These are phyloP conservation scores for Zapornia atra DNA, from an alignment of 2,113 vertebrate species.

Conservation along the genomic window DNA sequence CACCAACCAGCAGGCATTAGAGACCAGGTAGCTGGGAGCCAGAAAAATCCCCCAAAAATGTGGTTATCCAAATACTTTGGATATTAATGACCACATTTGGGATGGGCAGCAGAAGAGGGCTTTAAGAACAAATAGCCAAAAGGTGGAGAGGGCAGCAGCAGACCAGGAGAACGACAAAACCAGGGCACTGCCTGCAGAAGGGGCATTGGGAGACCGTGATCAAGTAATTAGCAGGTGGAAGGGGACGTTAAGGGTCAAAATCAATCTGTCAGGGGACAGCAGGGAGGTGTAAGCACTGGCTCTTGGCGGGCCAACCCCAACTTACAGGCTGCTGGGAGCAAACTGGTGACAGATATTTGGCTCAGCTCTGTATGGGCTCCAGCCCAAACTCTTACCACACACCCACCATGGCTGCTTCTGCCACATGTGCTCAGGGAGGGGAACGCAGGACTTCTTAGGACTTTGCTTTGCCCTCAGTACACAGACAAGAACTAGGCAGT, in stretches of 20 bases:
- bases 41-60: neutral
- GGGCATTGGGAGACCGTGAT: neutral
- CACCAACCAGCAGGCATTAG: neutral
- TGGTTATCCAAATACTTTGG: neutral
- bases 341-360: neutral
- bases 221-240: constrained; percentile 40
- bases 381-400: neutral
- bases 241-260: constrained; percentile 7
- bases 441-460: neutral
- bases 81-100: neutral
- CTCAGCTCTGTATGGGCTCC: neutral
- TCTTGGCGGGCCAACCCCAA: neutral
- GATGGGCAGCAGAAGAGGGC: neutral
- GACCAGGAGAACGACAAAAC: constrained; percentile 21
- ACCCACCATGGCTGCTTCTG: neutral
- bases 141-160: neutral
- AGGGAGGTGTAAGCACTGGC: neutral
- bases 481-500: neutral
- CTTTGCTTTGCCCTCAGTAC: neutral
- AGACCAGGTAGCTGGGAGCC: neutral
- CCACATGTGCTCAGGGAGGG: neutral
- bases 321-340: neutral
- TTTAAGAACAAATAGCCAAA: constrained; percentile 8
- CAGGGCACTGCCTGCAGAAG: constrained; percentile 4
- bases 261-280: neutral